These are phyloP conservation scores for Hydrozoanthus gracilis DNA, from an alignment of 92 coral and sea anemone species.

Conservation along the genomic window DNA sequence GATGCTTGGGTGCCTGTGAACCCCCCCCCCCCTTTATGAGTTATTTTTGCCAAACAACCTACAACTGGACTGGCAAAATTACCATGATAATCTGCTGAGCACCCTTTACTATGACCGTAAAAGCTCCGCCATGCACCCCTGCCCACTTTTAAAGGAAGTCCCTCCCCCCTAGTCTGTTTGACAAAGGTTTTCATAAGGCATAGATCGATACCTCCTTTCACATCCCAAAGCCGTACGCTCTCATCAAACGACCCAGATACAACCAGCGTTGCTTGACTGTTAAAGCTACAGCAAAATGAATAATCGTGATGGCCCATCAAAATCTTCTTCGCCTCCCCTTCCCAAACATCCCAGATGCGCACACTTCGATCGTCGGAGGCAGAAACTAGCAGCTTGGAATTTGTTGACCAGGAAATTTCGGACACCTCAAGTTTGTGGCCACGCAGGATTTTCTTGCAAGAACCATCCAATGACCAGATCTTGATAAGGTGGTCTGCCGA, in stretches of 20 bases:
- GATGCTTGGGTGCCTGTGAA: no score
- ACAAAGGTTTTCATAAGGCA: no score
- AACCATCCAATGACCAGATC: slow-evolving; percentile 62
- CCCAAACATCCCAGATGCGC: slow-evolving; percentile 62
- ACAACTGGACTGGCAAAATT: no score
- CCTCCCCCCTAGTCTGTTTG: no score
- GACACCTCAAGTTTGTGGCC: slow-evolving; percentile 72
- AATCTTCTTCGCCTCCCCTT: slow-evolving; percentile 36
- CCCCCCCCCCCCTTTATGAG: no score
- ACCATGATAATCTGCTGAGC: no score
- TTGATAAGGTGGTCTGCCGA: slow-evolving; percentile 75
- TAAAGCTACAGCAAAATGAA: slow-evolving; percentile 73
- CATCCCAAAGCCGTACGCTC: slow-evolving; percentile 67
- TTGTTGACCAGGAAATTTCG: slow-evolving; percentile 69
- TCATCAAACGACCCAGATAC: slow-evolving; percentile 76
- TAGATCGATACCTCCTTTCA: slow-evolving; percentile 46
- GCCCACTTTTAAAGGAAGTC: no score
- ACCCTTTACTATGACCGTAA: no score
- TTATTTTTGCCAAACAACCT: no score
- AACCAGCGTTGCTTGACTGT: slow-evolving; percentile 55
- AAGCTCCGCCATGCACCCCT: no score
- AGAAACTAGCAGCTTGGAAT: slow-evolving; percentile 58
- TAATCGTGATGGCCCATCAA: slow-evolving; percentile 67
- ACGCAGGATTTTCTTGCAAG: slow-evolving; percentile 50
- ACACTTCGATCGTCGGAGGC: slow-evolving; percentile 76